phyloP scores from a whole-genome alignment of 2,888 invertebrate species.

The Bedellia somnulentella region DNA sequence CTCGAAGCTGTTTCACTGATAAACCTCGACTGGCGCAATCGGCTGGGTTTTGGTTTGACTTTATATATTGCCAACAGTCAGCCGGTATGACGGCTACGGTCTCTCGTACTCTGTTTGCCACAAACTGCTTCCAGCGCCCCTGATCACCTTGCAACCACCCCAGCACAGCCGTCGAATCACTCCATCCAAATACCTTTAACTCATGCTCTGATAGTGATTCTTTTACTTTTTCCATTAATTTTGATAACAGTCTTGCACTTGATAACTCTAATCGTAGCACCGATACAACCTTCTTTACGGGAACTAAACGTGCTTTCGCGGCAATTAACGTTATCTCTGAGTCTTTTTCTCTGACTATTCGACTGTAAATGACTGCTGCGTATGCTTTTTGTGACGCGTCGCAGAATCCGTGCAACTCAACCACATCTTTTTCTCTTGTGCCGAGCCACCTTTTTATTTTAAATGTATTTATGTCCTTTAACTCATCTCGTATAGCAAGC shows the following conservation, averaged over 20 bases:
- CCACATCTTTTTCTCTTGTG: too few relatives aligned
- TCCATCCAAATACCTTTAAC: slow-evolving; percentile 9
- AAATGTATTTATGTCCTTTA: too few relatives aligned
- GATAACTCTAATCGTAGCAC: slow-evolving; percentile 3
- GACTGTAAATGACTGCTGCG: background rate
- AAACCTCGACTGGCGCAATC: slow-evolving; percentile 10
- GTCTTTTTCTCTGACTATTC: background rate
- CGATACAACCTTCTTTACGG: slow-evolving; percentile 1
- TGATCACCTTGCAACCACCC: slow-evolving; percentile 11
- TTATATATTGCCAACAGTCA: slow-evolving; percentile 7
- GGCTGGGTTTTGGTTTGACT: slow-evolving; percentile 10
- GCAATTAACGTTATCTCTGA: background rate
- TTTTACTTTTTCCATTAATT: slow-evolving; percentile 1
- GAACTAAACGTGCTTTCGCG: slow-evolving; percentile 1
- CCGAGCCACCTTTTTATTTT: too few relatives aligned
- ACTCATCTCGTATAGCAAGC: too few relatives aligned
- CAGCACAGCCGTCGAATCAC: slow-evolving; percentile 11
- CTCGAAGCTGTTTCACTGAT: slow-evolving; percentile 4
- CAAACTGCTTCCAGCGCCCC: slow-evolving; percentile 11
- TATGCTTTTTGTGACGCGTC: too few relatives aligned
- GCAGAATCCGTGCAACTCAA: too few relatives aligned
- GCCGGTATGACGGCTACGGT: slow-evolving; percentile 6
- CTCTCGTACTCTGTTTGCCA: slow-evolving; percentile 10
- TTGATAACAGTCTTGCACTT: slow-evolving; percentile 1
- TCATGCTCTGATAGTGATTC: slow-evolving; percentile 1